Conservation (phyloP, 2,888 invertebrate species). For the Cantharis nigra region DNA sequence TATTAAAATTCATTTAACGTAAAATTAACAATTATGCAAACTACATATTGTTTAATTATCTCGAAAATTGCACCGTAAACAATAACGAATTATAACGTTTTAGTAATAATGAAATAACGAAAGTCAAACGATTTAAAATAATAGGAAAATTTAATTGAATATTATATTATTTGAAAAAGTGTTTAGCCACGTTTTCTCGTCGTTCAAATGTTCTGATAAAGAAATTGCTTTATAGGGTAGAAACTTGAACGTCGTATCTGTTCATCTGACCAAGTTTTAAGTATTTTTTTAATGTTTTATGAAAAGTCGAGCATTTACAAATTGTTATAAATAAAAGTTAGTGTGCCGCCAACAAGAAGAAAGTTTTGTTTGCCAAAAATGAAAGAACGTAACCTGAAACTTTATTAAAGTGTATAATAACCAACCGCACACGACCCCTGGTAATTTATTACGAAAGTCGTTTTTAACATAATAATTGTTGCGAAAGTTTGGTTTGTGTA, state of each 20-base stretch:
- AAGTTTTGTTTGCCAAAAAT: slow-evolving; percentile 15
- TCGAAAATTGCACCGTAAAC: neutral
- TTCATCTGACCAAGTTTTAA: neutral
- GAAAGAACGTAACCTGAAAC: slow-evolving; percentile 17
- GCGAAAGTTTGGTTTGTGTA: neutral
- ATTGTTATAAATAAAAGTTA: slow-evolving; percentile 9
- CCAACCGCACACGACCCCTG: slow-evolving; percentile 6
- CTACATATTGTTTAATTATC: neutral
- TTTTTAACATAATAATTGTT: slow-evolving; percentile 13
- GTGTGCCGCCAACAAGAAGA: slow-evolving; percentile 4
- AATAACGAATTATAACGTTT: neutral
- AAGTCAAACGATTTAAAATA: neutral
- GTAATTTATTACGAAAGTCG: slow-evolving; percentile 13
- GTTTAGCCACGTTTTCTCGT: neutral
- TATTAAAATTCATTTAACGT: neutral
- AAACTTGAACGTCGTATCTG: neutral
- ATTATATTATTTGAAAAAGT: neutral
- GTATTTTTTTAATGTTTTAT: neutral
- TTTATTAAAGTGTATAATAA: slow-evolving; percentile 21
- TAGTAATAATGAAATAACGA: neutral
- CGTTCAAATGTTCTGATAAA: neutral
- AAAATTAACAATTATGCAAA: neutral
- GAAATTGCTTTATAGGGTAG: neutral
- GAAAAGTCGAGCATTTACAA: neutral
- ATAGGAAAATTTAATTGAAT: neutral